Base-by-base conservation (phyloP, 2,888 invertebrate species). In the Clunio marinus region DNA sequence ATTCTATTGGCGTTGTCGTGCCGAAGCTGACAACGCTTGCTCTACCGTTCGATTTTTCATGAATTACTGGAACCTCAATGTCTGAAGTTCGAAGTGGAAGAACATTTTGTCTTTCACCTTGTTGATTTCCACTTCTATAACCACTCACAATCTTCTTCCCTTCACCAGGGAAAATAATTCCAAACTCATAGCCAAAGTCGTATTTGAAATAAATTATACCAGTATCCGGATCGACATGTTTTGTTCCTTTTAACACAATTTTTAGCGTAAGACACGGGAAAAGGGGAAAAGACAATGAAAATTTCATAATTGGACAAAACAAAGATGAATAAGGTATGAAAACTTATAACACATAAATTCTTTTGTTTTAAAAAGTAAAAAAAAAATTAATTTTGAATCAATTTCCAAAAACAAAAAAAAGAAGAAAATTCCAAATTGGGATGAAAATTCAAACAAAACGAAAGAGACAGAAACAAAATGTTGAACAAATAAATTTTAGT, bases 121-220 rank as follows among this genome's bases (percentile, higher is more conserved):
- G 22, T 17, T 67, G 58, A 74, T 46, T 67, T 22, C 15, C 27
- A 46, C 63, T 69, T 22, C 69, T 66, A 15, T 35, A 74, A 70
- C 76, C 76, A 71, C 75, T 76, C 70, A 79, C 74, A 70, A 79
- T 76, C 72, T 80, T 80, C 75, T 82, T 83, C 72, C 85, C 82
- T 75, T 86, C 86, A 62, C 86, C 86, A 46, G 88, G 88, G 62
- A 87, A 80, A 58, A 88, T 82, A 71, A 88, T 84, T 70, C 88
- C 88, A 75, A 88, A 88, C 77, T 89, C 89, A 77, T 88, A 89
- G 73, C 88, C 88, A 75, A 89, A 89, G 80, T 89, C 89, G 76
- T 89, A 89, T 80, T 89, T 89, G 82, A 89, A 89, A 81, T 89
- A 89, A 74, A 89, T 87, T 70, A 89, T 80, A 72, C 88, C 88